Base-by-base conservation (phyloP, 2,888 invertebrate species). In the Lasius fuliginosus region DNA sequence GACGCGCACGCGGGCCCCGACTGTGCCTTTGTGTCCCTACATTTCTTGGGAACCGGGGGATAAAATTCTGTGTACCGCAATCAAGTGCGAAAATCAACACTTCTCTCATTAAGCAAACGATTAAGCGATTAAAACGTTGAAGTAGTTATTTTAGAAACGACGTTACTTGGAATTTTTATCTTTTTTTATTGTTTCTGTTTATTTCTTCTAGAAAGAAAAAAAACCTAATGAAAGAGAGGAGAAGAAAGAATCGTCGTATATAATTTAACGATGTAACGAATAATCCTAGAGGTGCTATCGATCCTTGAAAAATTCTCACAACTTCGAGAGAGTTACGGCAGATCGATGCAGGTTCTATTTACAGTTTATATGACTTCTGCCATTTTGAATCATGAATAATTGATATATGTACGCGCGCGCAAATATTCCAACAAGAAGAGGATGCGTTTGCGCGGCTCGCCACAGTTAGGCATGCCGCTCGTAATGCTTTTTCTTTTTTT, bases 41-140 rank as follows among this genome's bases (percentile, higher is more conserved):
- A 36, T 74, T 74, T 46, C 62, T 27, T 33, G n/a, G 3, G 40
- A 67, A 40, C 36, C 6, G 8, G 4, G 6, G 9, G 18, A 23
- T 53, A 27, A 53, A 53, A 67, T 53, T 23, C 23, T 23, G 23
- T 40, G 27, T 40, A 9, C 9, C 27, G 12, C n/a, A 40, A 77
- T 68, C 27, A 56, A 56, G 15, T 42, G 69, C 23, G 9, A 68
- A 4, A 40, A 42, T 46, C 0, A 64, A 5, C 15, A 46, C 46
- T 33, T 15, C 53, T 42, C n/a, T 46, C 9, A 73, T 58, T 73
- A 75, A 46, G 12, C n/a, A 5, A 49, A 12, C n/a, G n/a, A 62
- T 62, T 60, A 60, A 69, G 36, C 15, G 56, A 73, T 40, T 40
- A 73, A 27, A 27, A 56, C 5, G 23, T 4, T 1, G 11, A 42